phyloP scores from a whole-genome alignment of 2,888 invertebrate species.

The Mimumesa dahlbomi region DNA sequence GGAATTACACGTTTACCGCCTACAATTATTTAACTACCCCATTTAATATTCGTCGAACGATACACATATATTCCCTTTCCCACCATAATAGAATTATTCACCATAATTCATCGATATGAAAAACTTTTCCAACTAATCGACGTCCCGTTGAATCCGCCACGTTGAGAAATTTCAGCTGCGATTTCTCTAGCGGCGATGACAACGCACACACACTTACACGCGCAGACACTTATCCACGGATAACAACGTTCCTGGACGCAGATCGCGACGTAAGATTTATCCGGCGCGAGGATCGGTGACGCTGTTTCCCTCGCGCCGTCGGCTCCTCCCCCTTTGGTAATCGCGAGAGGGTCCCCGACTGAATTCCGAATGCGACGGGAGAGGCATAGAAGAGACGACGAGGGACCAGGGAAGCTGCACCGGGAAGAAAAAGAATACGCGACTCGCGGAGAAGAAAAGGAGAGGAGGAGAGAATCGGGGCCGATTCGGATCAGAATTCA shows the following conservation, averaged over 20 bases:
- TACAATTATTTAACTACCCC: no score
- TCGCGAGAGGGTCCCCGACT: constrained; percentile 30
- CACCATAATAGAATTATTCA: no score
- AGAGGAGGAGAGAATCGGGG: constrained; percentile 17
- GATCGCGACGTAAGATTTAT: constrained; percentile 71
- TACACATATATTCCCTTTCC: no score
- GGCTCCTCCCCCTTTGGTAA: constrained; percentile 43
- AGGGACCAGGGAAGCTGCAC: background rate
- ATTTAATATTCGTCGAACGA: no score
- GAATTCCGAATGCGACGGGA: constrained; percentile 56
- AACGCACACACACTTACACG: background rate
- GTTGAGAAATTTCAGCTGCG: no score
- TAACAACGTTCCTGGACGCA: constrained; percentile 61
- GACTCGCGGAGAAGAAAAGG: background rate
- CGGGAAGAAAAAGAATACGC: constrained; percentile 12
- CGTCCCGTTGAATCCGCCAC: no score
- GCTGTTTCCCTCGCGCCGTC: constrained; percentile 51
- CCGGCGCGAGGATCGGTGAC: constrained; percentile 54
- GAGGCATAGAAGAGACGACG: constrained; percentile 10
- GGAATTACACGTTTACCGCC: no score
- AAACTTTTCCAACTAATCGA: no score
- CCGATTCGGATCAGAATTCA: constrained; percentile 63
- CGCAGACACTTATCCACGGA: constrained; percentile 25
- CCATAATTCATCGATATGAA: no score
- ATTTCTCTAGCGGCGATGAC: background rate